Percentiles rank a stretch among this genome's conserved stretches.
Evolutionary conservation across 1,140 invertebrate species (phyloP).

Genomic region (Bombus picipes): DNA sequence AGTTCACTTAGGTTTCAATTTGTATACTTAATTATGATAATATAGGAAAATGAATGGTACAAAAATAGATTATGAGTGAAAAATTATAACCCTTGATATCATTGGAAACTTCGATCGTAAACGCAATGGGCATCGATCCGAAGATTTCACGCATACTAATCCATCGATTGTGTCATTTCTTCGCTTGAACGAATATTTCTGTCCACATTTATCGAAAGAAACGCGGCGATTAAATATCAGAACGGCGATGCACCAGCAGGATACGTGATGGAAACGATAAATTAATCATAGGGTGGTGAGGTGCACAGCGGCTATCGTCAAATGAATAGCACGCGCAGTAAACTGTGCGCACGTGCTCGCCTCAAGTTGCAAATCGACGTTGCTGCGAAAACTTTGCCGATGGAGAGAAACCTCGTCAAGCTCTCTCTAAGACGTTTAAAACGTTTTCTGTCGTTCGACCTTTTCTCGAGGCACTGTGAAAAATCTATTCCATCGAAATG

Average conservation of each 20-base stretch:
- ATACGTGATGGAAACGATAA: conserved; percentile 45
- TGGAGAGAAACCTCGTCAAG: background rate
- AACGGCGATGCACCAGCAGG: background rate
- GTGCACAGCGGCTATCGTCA: conserved; percentile 1
- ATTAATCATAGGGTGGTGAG: conserved; percentile 49
- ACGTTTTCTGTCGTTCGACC: conserved; percentile 55
- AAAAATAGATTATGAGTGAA: too few relatives aligned
- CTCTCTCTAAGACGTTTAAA: conserved; percentile 22
- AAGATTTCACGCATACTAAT: background rate
- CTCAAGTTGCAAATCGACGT: background rate
- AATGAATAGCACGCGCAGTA: conserved; percentile 45
- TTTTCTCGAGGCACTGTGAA: conserved; percentile 54
- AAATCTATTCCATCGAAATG: conserved; percentile 65
- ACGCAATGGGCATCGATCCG: background rate
- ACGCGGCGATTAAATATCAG: conserved; percentile 46
- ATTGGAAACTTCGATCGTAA: background rate
- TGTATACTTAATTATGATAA: too few relatives aligned
- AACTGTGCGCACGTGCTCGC: background rate
- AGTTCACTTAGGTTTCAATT: too few relatives aligned
- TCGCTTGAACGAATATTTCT: background rate
- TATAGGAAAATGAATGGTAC: too few relatives aligned
- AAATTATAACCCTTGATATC: background rate
- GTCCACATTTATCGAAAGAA: conserved; percentile 11
- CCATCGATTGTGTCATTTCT: background rate
- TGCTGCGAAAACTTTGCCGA: background rate